These are phyloP conservation scores for Cylas formicarius DNA, from an alignment of 1,140 invertebrate species.

Conservation along the genomic window DNA sequence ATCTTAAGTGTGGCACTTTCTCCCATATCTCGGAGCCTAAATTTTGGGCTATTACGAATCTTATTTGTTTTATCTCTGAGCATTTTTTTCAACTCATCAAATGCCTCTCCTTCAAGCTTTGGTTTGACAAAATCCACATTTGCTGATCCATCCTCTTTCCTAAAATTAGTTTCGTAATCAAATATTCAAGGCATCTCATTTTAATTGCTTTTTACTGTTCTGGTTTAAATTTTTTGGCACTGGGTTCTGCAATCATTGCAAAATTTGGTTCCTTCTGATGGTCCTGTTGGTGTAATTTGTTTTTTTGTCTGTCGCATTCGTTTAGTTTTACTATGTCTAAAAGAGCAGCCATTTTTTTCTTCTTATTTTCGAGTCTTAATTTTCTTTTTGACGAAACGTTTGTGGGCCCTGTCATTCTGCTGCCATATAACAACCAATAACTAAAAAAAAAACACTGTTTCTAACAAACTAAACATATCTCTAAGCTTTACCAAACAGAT, in stretches of 20 bases:
- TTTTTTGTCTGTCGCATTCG: constrained; percentile 46
- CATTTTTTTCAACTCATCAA: constrained; percentile 47
- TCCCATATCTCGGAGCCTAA: constrained; percentile 54
- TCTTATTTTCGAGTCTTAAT: constrained; percentile 52
- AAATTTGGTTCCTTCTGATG: no score
- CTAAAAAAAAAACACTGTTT: constrained; percentile 11
- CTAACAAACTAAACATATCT: background rate
- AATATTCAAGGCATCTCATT: no score
- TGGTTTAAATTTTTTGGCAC: constrained; percentile 31
- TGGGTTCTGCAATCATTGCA: constrained; percentile 33
- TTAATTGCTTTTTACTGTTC: constrained; percentile 21
- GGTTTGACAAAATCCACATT: no score
- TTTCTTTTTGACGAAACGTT: constrained; percentile 37
- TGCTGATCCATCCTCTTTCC: no score
- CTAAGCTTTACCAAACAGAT: constrained; percentile 6
- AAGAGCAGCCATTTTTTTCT: constrained; percentile 55
- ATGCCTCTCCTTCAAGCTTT: constrained; percentile 46
- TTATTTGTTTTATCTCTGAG: constrained; percentile 49
- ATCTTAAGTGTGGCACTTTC: constrained; percentile 51
- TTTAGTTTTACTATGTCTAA: constrained; percentile 55
- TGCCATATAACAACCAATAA: constrained; percentile 19
- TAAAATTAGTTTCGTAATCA: no score
- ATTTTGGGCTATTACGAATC: constrained; percentile 47
- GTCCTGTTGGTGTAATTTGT: no score
- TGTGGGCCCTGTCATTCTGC: constrained; percentile 39